Conservation (phyloP, 2,888 invertebrate species). For the Lissonota sp. region DNA sequence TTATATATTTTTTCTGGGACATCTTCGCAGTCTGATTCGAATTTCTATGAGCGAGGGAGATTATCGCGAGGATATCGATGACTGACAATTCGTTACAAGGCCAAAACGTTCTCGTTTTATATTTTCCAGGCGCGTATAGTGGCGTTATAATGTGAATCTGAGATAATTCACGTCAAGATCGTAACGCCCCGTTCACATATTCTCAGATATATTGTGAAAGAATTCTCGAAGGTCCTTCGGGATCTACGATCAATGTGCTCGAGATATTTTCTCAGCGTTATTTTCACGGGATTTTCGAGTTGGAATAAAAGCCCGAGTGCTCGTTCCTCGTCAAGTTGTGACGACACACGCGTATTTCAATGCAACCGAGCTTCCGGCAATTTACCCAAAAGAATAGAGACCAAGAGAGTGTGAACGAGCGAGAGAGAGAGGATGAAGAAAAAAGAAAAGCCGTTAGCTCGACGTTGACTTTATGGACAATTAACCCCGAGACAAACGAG, state of each 20-base stretch:
- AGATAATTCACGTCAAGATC: constrained; percentile 21
- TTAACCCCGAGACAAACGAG: constrained; percentile 54
- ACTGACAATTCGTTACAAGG: constrained; percentile 57
- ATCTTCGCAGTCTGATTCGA: background rate
- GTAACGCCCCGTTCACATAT: constrained; percentile 48
- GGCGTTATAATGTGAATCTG: constrained; percentile 19
- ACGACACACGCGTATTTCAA: constrained; percentile 42
- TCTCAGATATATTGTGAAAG: constrained; percentile 40
- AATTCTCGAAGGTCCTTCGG: constrained; percentile 48
- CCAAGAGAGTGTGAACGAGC: background rate
- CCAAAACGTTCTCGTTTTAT: constrained; percentile 44
- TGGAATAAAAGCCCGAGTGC: constrained; percentile 66
- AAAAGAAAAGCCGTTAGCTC: constrained; percentile 51
- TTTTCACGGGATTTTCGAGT: constrained; percentile 11
- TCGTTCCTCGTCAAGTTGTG: constrained; percentile 35
- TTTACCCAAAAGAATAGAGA: constrained; percentile 61
- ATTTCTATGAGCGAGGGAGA: no score
- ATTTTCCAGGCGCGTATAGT: no score
- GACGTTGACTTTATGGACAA: constrained; percentile 50
- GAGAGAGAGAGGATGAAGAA: constrained; percentile 14
- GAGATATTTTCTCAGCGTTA: background rate
- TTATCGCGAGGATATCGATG: no score
- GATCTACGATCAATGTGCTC: background rate
- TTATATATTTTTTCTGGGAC: constrained; percentile 13
- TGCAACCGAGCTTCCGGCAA: constrained; percentile 62